Conservation (phyloP, 2,888 invertebrate species). For the Eurytoma californica region DNA sequence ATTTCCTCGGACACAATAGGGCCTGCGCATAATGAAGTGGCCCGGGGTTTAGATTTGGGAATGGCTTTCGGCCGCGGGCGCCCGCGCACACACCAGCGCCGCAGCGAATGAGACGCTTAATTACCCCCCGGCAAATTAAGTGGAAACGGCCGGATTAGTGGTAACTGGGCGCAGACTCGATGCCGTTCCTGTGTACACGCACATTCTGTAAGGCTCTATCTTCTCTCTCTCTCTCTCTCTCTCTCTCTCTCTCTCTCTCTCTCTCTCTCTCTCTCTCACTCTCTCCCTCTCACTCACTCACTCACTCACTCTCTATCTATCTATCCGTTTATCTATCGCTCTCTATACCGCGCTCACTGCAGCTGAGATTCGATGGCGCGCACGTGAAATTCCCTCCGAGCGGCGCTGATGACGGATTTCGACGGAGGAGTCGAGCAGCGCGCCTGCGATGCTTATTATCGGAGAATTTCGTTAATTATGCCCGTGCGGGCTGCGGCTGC, state of each 20-base stretch:
- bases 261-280: not conserved
- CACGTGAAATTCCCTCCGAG: constrained; percentile 11
- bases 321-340: too few relatives aligned
- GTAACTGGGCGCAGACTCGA: constrained; percentile 65
- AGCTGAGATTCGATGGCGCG: not conserved
- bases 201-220: not conserved
- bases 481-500: too few relatives aligned
- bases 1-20: constrained; percentile 68
- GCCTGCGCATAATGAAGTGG: constrained; percentile 69
- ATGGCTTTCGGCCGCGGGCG: constrained; percentile 63
- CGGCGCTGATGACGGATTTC: too few relatives aligned
- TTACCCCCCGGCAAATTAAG: constrained; percentile 72
- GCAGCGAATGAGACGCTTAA: constrained; percentile 70
- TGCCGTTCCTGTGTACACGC: constrained; percentile 60
- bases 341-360: too few relatives aligned
- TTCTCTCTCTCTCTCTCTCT: not conserved
- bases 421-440: too few relatives aligned
- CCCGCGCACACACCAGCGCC: constrained; percentile 33
- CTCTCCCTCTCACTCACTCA: not conserved
- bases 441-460: too few relatives aligned
- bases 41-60: constrained; percentile 62
- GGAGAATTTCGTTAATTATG: too few relatives aligned
- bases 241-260: constrained; percentile 1
- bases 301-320: too few relatives aligned
- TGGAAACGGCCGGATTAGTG: constrained; percentile 72